These are phyloP conservation scores for Cyrtorhinus lividipennis DNA, from an alignment of 1,140 invertebrate genomes.

Conservation along the genomic window DNA sequence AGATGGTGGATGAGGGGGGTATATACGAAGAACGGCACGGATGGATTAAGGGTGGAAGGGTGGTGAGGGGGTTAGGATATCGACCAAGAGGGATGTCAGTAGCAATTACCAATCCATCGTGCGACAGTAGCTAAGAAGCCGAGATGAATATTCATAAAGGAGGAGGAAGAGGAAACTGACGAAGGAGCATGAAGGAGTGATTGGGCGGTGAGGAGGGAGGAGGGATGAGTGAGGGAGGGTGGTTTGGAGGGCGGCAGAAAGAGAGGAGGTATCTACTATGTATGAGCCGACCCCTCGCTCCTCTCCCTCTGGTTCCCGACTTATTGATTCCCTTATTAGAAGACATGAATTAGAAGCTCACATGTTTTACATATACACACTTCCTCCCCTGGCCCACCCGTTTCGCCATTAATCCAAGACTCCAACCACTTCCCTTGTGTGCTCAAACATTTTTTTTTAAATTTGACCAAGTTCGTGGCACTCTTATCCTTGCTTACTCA, in stretches of 20 bases:
- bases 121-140: conserved; percentile 21
- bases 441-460: not conserved
- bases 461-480: too few relatives aligned
- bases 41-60: not conserved
- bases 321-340: conserved; percentile 17
- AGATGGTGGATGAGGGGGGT: not conserved
- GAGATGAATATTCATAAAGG: conserved; percentile 21
- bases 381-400: not conserved
- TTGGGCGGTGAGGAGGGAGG: not conserved
- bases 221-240: not conserved
- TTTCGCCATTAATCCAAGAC: not conserved
- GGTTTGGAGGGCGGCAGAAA: conserved; percentile 2
- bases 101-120: conserved; percentile 22
- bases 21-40: not conserved
- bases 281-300: conserved; percentile 4
- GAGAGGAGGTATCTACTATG: conserved; percentile 15
- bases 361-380: conserved; percentile 13
- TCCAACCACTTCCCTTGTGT: not conserved
- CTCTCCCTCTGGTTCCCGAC: not conserved
- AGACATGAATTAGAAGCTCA: conserved; percentile 16
- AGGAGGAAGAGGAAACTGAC: not conserved
- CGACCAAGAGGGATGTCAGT: conserved; percentile 19
- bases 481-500: too few relatives aligned
- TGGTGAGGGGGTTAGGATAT: conserved; percentile 1
- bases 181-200: not conserved